Evolutionary conservation across 2,113 vertebrate species (phyloP).

Genomic region (Rhadina sibilatrix): DNA sequence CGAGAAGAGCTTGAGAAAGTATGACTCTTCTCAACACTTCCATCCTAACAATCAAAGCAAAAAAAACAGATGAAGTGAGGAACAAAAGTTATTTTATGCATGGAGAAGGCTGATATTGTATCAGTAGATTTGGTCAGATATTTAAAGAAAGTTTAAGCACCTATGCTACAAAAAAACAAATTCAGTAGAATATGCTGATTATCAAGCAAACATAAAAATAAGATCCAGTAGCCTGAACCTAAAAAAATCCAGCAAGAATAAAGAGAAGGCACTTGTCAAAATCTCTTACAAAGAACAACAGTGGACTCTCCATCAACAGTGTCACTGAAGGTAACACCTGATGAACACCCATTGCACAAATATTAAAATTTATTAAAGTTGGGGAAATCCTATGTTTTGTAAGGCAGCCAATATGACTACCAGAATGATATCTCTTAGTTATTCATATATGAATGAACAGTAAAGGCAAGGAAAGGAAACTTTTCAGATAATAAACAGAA

Average conservation of each 20-base stretch:
- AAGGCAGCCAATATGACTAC: neutral
- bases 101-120: neutral
- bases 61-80: neutral
- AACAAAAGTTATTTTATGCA: neutral
- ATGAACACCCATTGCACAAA: neutral
- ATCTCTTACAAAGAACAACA: neutral
- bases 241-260: neutral
- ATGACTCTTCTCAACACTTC: neutral
- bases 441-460: neutral
- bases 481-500: neutral
- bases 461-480: neutral
- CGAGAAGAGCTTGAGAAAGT: neutral
- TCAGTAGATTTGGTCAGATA: neutral
- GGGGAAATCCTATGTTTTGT: neutral
- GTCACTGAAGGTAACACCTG: neutral
- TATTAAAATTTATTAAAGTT: neutral
- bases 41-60: neutral
- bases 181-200: neutral
- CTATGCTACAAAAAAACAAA: neutral
- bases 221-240: neutral
- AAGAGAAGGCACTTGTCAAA: neutral
- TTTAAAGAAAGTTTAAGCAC: neutral
- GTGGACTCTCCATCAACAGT: neutral
- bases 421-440: neutral
- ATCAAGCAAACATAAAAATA: neutral